Base-by-base conservation (phyloP, 1,140 invertebrate species). In the Rhopalosiphum padi region DNA sequence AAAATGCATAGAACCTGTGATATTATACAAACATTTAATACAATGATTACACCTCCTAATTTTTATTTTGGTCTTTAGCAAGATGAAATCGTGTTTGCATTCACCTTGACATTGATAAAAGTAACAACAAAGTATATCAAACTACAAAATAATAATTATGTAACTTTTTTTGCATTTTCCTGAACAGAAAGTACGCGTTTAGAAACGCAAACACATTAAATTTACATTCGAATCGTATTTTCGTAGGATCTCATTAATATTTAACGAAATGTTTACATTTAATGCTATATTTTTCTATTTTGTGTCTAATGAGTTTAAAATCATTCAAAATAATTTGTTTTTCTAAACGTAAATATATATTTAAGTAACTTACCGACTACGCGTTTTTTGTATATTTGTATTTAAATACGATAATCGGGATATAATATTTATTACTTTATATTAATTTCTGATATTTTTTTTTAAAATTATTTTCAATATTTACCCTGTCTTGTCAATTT, bases 71-170 rank as follows among this genome's bases (percentile, higher is more conserved):
- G 25, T 90, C n/a, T 23, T 60, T 30, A 60, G 3, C 88, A 18
- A 11, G 35, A 21, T n/a, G 30, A 22, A 30, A 4, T 55, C 88
- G 53, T 90, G 53, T 90, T 60, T 25, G 21, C n/a, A 60, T 90
- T 90, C 35, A 43, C 88, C 88, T 90, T 90, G 88, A 90, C 55
- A 90, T 60, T 90, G 53, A 90, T 41, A 22, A 21, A 60, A 90
- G 55, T 37, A 90, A 41, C 35, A 55, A 55, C 25, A 18, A 89
- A 89, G 25, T 48, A 35, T 18, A 37, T 53, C 22, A 18, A 37
- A 23, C 55, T 90, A 43, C 88, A 41, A 41, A 90, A 90, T 55
- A 55, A 35, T 35, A 30, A 6, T 60, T 60, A 43, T 22, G 37
- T 18, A 90, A 60, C 37, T 25, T 6, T 90, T 77, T 60, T 55